phyloP scores from a whole-genome alignment of 37 sponge, comb jelly and placozoan genomes.

The Halichondria panicea region DNA sequence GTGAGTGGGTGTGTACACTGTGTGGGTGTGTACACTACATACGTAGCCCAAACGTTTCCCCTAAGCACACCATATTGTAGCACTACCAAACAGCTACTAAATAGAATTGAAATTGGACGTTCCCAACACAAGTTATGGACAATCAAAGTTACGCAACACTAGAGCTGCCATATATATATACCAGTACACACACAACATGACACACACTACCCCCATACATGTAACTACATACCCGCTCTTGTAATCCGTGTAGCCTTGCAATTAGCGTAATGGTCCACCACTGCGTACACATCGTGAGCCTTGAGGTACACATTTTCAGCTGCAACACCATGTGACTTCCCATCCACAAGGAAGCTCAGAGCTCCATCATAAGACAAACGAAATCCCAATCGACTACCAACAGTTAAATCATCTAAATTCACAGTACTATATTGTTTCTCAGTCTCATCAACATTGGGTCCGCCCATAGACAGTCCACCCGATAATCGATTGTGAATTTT shows the following conservation, averaged over 20 bases:
- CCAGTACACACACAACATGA: too few species aligned
- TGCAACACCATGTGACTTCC: slow-evolving; percentile 59
- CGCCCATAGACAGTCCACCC: not conserved
- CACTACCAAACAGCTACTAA: too few species aligned
- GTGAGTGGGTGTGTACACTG: not conserved
- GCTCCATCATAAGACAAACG: slow-evolving; percentile 54
- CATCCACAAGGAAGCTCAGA: slow-evolving; percentile 74
- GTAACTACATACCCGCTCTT: slow-evolving; percentile 60
- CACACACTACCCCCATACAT: too few species aligned
- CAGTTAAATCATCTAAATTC: slow-evolving; percentile 71
- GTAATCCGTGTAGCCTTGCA: slow-evolving; percentile 74
- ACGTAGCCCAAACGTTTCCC: too few species aligned
- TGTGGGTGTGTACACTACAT: not conserved
- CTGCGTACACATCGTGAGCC: slow-evolving; percentile 68
- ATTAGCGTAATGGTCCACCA: slow-evolving; percentile 89
- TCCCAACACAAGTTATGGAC: too few species aligned
- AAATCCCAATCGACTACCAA: slow-evolving; percentile 64
- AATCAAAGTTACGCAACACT: too few species aligned
- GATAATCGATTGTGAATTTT: slow-evolving; percentile 62
- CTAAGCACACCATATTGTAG: too few species aligned
- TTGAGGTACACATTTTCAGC: slow-evolving; percentile 44
- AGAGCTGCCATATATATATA: too few species aligned
- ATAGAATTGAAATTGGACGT: too few species aligned
- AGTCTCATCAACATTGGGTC: not conserved
- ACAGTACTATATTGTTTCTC: slow-evolving; percentile 39